phyloP scores from a whole-genome alignment of 2,113 vertebrate genomes.

The Campylorhamphus procurvoides region DNA sequence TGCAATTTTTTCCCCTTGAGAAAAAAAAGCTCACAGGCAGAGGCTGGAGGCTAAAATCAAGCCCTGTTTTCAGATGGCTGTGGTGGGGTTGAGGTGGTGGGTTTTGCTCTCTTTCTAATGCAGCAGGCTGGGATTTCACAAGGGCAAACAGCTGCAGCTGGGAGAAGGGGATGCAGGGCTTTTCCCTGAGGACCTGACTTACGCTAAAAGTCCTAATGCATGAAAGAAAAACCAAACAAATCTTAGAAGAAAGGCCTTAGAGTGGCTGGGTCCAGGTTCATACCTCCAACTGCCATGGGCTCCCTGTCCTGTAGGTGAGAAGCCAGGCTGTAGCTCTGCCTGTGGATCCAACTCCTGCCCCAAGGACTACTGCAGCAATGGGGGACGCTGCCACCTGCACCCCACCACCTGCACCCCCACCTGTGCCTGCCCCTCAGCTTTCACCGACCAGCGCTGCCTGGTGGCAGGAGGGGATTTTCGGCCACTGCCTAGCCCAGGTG shows the following conservation, averaged over 20 bases:
- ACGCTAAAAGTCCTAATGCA: rapidly evolving
- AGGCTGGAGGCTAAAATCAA: background rate
- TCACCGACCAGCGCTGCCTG: slow-evolving; percentile 19
- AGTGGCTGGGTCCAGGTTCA: rapidly evolving
- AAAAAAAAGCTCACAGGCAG: rapidly evolving
- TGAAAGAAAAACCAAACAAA: background rate
- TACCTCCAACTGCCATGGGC: background rate
- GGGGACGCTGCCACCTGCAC: slow-evolving; percentile 3
- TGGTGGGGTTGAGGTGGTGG: background rate
- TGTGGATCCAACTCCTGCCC: background rate
- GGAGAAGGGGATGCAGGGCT: background rate
- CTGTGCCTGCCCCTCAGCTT: background rate
- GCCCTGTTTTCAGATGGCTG: background rate
- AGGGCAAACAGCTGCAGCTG: background rate
- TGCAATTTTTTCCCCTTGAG: background rate
- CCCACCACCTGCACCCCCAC: background rate
- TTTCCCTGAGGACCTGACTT: background rate
- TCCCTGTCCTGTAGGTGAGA: background rate
- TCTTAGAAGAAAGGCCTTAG: background rate
- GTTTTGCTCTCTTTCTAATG: background rate
- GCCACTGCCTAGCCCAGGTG: background rate
- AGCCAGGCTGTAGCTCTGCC: background rate
- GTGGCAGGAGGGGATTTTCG: slow-evolving; percentile 28
- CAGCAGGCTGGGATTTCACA: background rate
- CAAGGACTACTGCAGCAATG: background rate